Percentiles rank a stretch among this genome's conserved stretches.
Conservation (phyloP, 2,797 vertebrate genomes). For the Sebastes hubbsi region DNA sequence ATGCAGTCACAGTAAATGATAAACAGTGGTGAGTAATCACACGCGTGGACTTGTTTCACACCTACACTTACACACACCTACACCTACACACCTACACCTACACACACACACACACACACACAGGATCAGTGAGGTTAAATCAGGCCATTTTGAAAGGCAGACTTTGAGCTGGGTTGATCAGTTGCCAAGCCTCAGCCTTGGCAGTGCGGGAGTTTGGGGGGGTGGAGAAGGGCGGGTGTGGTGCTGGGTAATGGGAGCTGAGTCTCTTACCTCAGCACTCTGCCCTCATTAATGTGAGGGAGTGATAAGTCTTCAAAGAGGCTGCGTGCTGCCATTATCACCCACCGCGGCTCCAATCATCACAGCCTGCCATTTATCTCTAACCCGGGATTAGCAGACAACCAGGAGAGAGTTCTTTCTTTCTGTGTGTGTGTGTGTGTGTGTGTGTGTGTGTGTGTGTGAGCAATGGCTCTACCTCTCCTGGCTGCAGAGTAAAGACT, state of each 20-base stretch:
- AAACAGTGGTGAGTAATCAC: slow-evolving; percentile 58
- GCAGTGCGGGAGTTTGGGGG: slow-evolving; percentile 1
- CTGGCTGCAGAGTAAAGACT: not conserved
- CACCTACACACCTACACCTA: slow-evolving; percentile 1
- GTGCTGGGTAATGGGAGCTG: slow-evolving; percentile 56
- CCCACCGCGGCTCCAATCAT: slow-evolving; percentile 56
- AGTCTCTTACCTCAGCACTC: slow-evolving; percentile 66
- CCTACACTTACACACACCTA: slow-evolving; percentile 2
- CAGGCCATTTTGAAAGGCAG: slow-evolving; percentile 61
- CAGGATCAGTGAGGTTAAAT: slow-evolving; percentile 50
- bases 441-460: not conserved
- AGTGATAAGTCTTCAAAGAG: slow-evolving; percentile 76
- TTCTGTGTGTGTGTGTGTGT: slow-evolving; percentile 18
- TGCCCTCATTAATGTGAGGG: slow-evolving; percentile 75
- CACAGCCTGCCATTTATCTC: slow-evolving; percentile 58
- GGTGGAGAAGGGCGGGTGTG: slow-evolving; percentile 27
- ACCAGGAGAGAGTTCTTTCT: slow-evolving; percentile 32
- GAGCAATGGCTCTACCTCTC: slow-evolving; percentile 27
- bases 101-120: not conserved
- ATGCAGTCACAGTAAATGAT: slow-evolving; percentile 33
- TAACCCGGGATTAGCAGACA: slow-evolving; percentile 47
- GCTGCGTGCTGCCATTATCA: slow-evolving; percentile 56
- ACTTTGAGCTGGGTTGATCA: slow-evolving; percentile 61
- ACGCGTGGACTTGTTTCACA: slow-evolving; percentile 55
- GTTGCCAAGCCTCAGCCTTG: slow-evolving; percentile 72